Conservation (phyloP, 64 coral and sea anemone genomes). For the Montipora capricornis region DNA sequence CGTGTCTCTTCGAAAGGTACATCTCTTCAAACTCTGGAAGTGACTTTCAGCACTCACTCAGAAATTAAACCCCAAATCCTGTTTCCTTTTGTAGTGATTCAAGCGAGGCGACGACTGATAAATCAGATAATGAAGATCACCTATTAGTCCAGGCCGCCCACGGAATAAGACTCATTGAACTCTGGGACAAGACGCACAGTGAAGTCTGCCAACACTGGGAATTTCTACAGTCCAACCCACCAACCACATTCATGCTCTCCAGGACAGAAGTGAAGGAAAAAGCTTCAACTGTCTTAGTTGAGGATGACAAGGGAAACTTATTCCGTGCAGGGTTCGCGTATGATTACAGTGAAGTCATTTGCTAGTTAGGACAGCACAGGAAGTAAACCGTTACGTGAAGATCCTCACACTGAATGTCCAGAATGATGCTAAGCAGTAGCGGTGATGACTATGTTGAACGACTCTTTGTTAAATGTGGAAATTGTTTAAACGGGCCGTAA, state of each 20-base stretch:
- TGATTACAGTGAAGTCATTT: slow-evolving; percentile 64
- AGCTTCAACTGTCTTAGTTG: slow-evolving; percentile 62
- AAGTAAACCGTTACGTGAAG: no score
- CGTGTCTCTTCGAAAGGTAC: no score
- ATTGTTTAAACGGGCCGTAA: no score
- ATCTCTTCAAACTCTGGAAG: no score
- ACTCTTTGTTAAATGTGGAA: no score
- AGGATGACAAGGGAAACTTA: slow-evolving; percentile 75
- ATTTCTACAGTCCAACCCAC: slow-evolving; percentile 74
- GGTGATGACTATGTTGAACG: no score
- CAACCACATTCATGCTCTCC: slow-evolving; percentile 48
- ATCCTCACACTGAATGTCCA: no score
- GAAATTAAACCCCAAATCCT: background rate
- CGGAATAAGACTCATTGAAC: slow-evolving; percentile 77
- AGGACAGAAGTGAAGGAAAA: slow-evolving; percentile 69
- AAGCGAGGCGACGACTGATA: background rate
- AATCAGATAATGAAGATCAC: background rate
- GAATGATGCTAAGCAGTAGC: no score
- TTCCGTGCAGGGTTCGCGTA: slow-evolving; percentile 55
- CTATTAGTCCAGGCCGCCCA: slow-evolving; percentile 60
- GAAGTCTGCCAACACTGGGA: slow-evolving; percentile 94
- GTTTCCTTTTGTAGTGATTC: slow-evolving; percentile 20
- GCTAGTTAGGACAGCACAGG: background rate
- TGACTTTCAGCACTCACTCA: no score
- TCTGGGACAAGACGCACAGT: slow-evolving; percentile 80